phyloP scores from a whole-genome alignment of 2,888 invertebrate species.

The Caenorhabditis sp. region DNA sequence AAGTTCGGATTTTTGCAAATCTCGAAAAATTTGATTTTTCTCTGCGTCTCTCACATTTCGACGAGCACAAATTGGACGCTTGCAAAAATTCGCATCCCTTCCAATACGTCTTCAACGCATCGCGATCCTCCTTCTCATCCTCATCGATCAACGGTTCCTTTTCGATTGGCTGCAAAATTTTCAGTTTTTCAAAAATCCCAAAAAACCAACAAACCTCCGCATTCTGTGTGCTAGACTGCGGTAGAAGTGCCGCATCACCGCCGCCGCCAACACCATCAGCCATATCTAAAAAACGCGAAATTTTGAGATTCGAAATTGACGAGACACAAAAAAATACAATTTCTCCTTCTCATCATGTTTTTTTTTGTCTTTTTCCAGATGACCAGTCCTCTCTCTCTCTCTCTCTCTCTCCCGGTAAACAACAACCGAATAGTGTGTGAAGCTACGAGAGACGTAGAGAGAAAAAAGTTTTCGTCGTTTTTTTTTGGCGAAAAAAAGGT shows the following conservation, averaged over 20 bases:
- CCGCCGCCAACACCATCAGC: too few relatives aligned
- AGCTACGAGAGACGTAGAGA: neutral
- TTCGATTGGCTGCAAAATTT: constrained; percentile 22
- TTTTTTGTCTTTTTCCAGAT: neutral
- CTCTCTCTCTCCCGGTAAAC: neutral
- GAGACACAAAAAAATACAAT: neutral
- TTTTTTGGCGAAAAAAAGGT: neutral
- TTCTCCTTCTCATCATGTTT: neutral
- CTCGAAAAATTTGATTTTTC: neutral
- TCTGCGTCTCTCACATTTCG: constrained; percentile 23
- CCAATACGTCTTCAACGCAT: constrained; percentile 26
- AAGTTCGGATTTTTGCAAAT: too few relatives aligned
- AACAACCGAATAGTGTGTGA: neutral
- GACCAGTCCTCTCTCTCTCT: neutral
- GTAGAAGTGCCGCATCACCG: too few relatives aligned
- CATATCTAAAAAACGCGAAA: too few relatives aligned
- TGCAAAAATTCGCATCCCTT: constrained; percentile 39
- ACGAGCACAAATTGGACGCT: constrained; percentile 25
- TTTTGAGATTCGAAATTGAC: too few relatives aligned
- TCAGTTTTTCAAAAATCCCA: too few relatives aligned
- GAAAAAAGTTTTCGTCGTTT: neutral
- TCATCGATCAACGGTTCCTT: constrained; percentile 34
- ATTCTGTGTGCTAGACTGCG: too few relatives aligned
- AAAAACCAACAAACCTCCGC: neutral
- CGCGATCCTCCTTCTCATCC: constrained; percentile 10